Evolutionary conservation across 1,140 invertebrate species (phyloP), one percentile per base, ranked within the genome.

Genomic region (Archivesica marissinica): DNA sequence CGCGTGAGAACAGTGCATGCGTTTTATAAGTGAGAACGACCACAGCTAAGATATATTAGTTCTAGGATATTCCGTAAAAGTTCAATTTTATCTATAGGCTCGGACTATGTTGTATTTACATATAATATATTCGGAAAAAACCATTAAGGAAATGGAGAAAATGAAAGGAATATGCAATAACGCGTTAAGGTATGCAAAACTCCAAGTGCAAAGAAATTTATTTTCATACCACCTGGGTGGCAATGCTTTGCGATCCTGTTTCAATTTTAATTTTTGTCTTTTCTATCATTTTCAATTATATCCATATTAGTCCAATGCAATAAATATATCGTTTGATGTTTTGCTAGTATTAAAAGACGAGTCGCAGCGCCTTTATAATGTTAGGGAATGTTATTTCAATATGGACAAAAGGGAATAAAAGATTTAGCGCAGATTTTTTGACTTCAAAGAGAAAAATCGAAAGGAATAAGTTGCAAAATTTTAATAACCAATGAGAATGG

Each of bases 331-430:
- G 28, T 64, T 64, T 64, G 59, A 64, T 64, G 59, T 64, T 64
- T 64, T 64, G n/a, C 20, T 30, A 64, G 59, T 25, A 35, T 0
- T 7, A 25, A 33, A 35, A 35, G 59, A 50, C 11, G 68, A 50
- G 50, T 25, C 44, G 50, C 28, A 23, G 44, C 35, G 68, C 39
- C 23, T 72, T 72, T 72, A 50, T 50, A 72, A 47, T 30, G 50
- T 72, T 72, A 72, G 20, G 38, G 25, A 72, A 72, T 50, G 35
- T 72, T 72, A 72, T 72, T 72, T 72, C 50, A 72, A 72, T 72
- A 17, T 33, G 68, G 41, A 72, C 68, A 72, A 72, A 72, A 30
- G 68, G n/a, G 28, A 44, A 47, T 47, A 50, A 50, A 72, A 30
- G 68, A 47, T 50, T 50, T 72, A 72, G 39, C 41, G 28, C 41